These are phyloP conservation scores for Phoxinus phoxinus DNA, from an alignment of 2,113 vertebrate species.

Conservation along the genomic window DNA sequence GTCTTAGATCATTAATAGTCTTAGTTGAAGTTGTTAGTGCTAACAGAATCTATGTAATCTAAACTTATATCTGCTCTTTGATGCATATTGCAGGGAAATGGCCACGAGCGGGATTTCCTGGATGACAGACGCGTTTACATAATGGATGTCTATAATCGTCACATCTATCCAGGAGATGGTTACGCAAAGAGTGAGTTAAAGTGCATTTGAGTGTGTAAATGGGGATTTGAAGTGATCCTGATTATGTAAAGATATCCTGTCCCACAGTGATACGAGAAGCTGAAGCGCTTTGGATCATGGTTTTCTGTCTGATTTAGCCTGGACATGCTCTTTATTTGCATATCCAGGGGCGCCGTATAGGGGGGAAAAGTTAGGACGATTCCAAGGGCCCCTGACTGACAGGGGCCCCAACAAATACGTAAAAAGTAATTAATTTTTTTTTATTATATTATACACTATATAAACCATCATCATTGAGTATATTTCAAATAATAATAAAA, in stretches of 20 bases:
- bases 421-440: no score
- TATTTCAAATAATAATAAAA: no score
- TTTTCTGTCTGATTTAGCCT: not conserved
- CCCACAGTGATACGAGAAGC: slow-evolving; percentile 9
- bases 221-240: slow-evolving; percentile 16
- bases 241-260: slow-evolving; percentile 38
- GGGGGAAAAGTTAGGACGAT: no score
- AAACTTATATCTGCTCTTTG: slow-evolving; percentile 26
- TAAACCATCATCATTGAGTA: no score
- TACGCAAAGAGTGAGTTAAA: slow-evolving; percentile 89
- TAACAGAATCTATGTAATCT: not conserved
- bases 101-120: slow-evolving; percentile 94
- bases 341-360: no score
- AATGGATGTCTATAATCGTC: slow-evolving; percentile 93
- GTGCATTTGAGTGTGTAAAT: slow-evolving; percentile 44
- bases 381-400: no score
- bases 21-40: not conserved
- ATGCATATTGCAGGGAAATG: slow-evolving; percentile 84
- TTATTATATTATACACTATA: no score
- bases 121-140: slow-evolving; percentile 91
- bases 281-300: slow-evolving; percentile 16
- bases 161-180: slow-evolving; percentile 91
- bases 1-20: not conserved
- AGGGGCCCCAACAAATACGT: no score
- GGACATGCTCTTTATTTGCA: slow-evolving; percentile 24